phyloP scores from a whole-genome alignment of 2,888 invertebrate species.

The Bellardia pandia region DNA sequence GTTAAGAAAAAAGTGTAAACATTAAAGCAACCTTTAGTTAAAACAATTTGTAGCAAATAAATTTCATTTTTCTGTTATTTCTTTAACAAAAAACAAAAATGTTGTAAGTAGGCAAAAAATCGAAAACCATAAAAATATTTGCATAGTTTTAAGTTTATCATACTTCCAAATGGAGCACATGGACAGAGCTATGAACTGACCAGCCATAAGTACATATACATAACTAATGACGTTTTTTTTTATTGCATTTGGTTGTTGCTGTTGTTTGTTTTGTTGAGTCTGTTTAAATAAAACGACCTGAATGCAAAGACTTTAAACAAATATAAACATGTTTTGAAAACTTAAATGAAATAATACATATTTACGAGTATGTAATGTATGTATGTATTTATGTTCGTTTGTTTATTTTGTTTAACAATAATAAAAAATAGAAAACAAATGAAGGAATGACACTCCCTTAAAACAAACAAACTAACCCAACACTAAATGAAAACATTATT shows the following conservation, averaged over 20 bases:
- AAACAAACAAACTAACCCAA: constrained; percentile 37
- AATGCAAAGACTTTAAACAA: constrained; percentile 49
- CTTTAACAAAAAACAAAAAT: not conserved
- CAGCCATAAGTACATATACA: not conserved
- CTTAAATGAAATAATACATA: constrained; percentile 24
- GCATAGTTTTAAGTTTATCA: constrained; percentile 34
- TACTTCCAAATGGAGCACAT: constrained; percentile 48
- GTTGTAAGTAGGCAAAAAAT: not conserved
- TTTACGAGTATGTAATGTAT: not conserved
- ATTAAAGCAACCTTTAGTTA: not conserved
- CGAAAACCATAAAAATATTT: constrained; percentile 38
- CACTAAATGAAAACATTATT: constrained; percentile 6
- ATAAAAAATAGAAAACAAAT: not conserved
- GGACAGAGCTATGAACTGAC: not conserved
- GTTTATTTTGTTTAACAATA: not conserved
- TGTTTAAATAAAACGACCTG: constrained; percentile 49
- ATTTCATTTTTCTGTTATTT: not conserved
- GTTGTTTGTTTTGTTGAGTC: constrained; percentile 4
- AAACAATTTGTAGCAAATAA: constrained; percentile 3
- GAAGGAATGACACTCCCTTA: constrained; percentile 57
- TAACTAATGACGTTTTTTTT: not conserved
- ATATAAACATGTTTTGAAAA: constrained; percentile 55
- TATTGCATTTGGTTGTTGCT: not conserved
- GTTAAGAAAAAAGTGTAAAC: too few species aligned
- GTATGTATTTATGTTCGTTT: not conserved